Evolutionary conservation across 2,888 invertebrate genomes (phyloP), one percentile per base, ranked within the genome.

Genomic region (Eubasilissa splendida): DNA sequence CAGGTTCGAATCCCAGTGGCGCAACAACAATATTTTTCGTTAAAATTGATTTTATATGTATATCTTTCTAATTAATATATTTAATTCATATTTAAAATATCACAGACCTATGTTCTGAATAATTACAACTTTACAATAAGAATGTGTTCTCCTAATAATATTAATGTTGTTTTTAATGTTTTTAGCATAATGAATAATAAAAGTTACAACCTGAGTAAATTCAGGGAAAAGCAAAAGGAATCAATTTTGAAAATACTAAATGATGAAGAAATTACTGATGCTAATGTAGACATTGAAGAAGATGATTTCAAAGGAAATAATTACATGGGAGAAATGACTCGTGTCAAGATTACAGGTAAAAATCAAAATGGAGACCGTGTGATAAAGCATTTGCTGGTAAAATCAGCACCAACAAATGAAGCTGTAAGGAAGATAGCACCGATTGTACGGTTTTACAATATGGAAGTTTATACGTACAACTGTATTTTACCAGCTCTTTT

Each of bases 291-390:
- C 9, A 54, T 60, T n/a, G 10, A 33, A 12, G 14, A 4, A 42
- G 68, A 75, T 52, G 22, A 22, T 12, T 42, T 42, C 42, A 74
- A 74, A 54, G 81, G 81, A 65, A 68, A 76, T 22, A 79, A 79
- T 58, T 81, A 63, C 59, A 66, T 81, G 81, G 81, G 81, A 14
- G 52, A n/a, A 53, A 8, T 81, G 31, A 10, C 56, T 9, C 52
- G 56, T n/a, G 12, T 81, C 9, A 31, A 54, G 22, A 66, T 82
- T 7, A 66, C 14, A 3, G 82, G 82, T 68, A 53, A 59, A 60
- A 76, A 76, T 50, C 53, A 73, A 10, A 12, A 66, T 68, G 60
- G 50, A 14, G 76, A 79, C 66, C 14, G 3, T 11, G 31, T 74
- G 10, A 54, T 22, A 10, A 54, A 50, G 22, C 71, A 77, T 74